phyloP scores from a whole-genome alignment of 2,797 vertebrate genomes.

The Xenentodon cancila region DNA sequence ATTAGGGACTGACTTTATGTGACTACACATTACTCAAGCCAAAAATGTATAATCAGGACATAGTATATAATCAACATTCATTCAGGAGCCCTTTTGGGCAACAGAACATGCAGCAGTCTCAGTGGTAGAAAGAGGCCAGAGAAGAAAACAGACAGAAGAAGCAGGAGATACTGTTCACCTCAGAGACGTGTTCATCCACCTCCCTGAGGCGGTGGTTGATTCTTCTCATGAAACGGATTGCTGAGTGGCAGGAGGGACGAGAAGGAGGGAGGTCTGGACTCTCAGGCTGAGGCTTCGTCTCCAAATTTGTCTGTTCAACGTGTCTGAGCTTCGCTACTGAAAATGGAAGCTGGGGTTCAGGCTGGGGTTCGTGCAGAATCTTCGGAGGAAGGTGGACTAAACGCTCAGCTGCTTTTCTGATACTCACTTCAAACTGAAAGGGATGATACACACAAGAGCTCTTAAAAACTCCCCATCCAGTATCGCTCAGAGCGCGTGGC shows the following conservation, averaged over 20 bases:
- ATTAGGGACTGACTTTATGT: slow-evolving; percentile 61
- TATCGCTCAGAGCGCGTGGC: no score
- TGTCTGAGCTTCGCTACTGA: slow-evolving; percentile 83
- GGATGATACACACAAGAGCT: slow-evolving; percentile 80
- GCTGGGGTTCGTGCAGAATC: slow-evolving; percentile 67
- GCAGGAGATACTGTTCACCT: slow-evolving; percentile 86
- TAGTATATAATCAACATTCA: slow-evolving; percentile 55
- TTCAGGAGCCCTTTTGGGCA: slow-evolving; percentile 28
- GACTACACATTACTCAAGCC: slow-evolving; percentile 58
- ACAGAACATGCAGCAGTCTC: slow-evolving; percentile 32
- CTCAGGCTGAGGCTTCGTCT: slow-evolving; percentile 73
- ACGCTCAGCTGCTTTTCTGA: slow-evolving; percentile 82
- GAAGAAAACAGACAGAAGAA: slow-evolving; percentile 25
- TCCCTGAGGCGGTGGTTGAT: slow-evolving; percentile 93
- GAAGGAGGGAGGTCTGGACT: slow-evolving; percentile 69
- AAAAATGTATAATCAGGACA: slow-evolving; percentile 55
- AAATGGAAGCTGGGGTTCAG: slow-evolving; percentile 65
- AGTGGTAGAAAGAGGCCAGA: slow-evolving; percentile 20
- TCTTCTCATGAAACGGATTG: slow-evolving; percentile 87
- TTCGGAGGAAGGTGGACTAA: slow-evolving; percentile 77
- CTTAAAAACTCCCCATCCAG: background rate
- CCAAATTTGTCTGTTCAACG: slow-evolving; percentile 77
- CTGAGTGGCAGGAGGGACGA: slow-evolving; percentile 81
- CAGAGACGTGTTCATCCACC: slow-evolving; percentile 92
- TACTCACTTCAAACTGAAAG: slow-evolving; percentile 86